Evolutionary conservation across 2,888 invertebrate species (phyloP), one percentile per base, ranked within the genome.

Genomic region (Congeria kusceri): DNA sequence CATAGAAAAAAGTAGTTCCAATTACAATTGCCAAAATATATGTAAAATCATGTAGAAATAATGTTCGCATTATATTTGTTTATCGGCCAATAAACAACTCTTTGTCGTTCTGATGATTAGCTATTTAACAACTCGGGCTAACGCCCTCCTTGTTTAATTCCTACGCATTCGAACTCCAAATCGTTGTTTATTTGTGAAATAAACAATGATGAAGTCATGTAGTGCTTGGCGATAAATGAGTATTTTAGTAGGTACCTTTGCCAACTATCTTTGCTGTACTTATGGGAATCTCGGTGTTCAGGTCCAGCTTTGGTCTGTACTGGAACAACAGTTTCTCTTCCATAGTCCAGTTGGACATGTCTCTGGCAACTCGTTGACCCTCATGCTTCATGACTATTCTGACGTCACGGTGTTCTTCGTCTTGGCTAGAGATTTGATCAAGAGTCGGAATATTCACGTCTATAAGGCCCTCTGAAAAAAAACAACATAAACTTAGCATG

Each of bases 251-350:
- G 1, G 20, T 78, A 82, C 82, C 44, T 69, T 69, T 61, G 59
- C 62, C 58, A 11, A 82, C 72, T 3, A 62, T 68, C 49, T 70
- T 56, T 25, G 59, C 79, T 18, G 77, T 79, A 23, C 68, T 67
- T 59, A 62, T 64, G 1, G 83, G 83, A 1, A 83, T 49, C 27
- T 83, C 83, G 18, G 61, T 44, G 27, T 83, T 83, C 13, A 68
- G 32, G 28, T 83, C 83, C 9, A 83, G 57, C 9, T 47, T 74
- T 5, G 83, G 73, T 13, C 79, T 79, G 32, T 58, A 63, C 44
- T 68, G 70, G 27, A 77, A 83, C 29, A 62, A 27, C 15, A 69
- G n/a, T n/a, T 49, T 61, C 27, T 70, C 49, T 1, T 72, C 73
- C 13, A 7, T 3, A 3, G 65, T 15, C 72, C 72, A 78, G 13